Evolutionary conservation across 1,140 invertebrate genomes (phyloP).

Genomic region (Neodiprion virginianus): DNA sequence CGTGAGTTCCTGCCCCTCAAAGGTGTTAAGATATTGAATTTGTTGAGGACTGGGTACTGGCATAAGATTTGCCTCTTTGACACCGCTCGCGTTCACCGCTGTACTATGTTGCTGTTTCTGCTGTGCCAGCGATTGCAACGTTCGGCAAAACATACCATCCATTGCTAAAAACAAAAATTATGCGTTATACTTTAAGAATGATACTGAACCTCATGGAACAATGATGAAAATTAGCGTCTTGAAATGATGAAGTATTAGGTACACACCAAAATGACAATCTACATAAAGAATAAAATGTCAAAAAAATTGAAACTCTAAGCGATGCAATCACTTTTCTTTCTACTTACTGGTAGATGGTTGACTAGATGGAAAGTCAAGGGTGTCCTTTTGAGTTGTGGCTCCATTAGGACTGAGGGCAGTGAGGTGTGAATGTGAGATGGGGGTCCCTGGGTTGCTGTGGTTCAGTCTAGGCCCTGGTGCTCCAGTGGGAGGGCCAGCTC

Average conservation of each 20-base stretch:
- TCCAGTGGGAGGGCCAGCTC: conserved; percentile 46
- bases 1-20: conserved; percentile 95
- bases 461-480: conserved; percentile 62
- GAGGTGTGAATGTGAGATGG: conserved; percentile 70
- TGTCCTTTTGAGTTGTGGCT: conserved; percentile 53
- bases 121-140: conserved; percentile 79
- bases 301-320: too few relatives aligned
- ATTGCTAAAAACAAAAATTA: conserved; percentile 54
- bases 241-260: neutral
- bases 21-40: conserved; percentile 94
- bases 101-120: conserved; percentile 70
- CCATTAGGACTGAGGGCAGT: conserved; percentile 62
- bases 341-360: conserved; percentile 56
- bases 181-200: neutral
- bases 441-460: conserved; percentile 75
- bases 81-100: conserved; percentile 54
- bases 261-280: too few relatives aligned
- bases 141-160: conserved; percentile 82
- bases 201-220: neutral
- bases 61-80: conserved; percentile 91
- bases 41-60: conserved; percentile 95
- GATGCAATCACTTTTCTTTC: neutral
- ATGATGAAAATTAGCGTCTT: neutral
- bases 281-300: too few relatives aligned
- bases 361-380: conserved; percentile 53